A percentile compares a stretch with the other conserved stretches of the same genome.
Conservation (phyloP, 2,797 vertebrate species). For the Ataeniobius toweri region DNA sequence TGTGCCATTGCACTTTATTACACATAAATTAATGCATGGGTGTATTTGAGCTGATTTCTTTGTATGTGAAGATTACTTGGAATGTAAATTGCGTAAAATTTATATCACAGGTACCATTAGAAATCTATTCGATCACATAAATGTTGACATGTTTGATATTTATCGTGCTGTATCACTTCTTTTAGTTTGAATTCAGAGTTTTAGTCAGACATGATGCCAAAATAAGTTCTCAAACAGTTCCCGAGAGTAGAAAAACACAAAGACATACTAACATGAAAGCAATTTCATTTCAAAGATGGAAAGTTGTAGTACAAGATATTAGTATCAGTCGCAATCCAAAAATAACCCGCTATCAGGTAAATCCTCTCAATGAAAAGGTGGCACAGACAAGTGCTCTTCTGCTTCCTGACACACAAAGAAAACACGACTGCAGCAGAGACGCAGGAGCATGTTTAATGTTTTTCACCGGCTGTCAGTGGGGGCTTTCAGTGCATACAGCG, state of each 20-base stretch:
- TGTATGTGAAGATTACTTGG: no score
- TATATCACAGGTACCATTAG: not conserved
- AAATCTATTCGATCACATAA: not conserved
- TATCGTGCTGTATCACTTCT: not conserved
- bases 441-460: constrained; percentile 45
- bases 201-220: not conserved
- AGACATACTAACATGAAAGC: not conserved
- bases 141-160: not conserved
- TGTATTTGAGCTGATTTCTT: not conserved
- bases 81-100: not conserved
- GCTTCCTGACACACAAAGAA: constrained; percentile 34
- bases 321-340: constrained; percentile 23
- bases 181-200: not conserved
- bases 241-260: not conserved
- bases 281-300: constrained; percentile 10
- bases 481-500: constrained; percentile 63
- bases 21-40: not conserved
- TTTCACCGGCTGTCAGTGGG: constrained; percentile 51
- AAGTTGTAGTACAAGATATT: constrained; percentile 1
- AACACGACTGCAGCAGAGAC: constrained; percentile 12
- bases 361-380: constrained; percentile 41
- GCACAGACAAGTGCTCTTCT: constrained; percentile 35
- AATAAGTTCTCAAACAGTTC: constrained; percentile 13
- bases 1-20: not conserved
- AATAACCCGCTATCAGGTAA: constrained; percentile 34